These are phyloP conservation scores for Speoplatyrhinus poulsoni DNA, from an alignment of 2,113 vertebrate species.

Conservation along the genomic window DNA sequence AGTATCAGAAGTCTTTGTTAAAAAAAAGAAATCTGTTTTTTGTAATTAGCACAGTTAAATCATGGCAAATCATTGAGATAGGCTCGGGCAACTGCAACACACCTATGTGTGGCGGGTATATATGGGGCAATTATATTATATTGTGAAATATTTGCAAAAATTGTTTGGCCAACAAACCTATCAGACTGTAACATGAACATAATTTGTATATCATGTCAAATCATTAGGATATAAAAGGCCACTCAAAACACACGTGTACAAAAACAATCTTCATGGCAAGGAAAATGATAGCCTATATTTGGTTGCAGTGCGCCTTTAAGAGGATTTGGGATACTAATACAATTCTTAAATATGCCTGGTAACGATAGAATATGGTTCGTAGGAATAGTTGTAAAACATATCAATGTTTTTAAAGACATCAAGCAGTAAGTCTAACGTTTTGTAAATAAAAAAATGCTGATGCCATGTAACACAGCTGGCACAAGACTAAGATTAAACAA, in stretches of 20 bases:
- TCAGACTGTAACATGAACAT: too few relatives aligned
- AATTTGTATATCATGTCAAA: neutral
- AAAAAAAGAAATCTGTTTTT: too few relatives aligned
- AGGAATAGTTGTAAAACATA: neutral
- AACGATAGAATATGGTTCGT: constrained; percentile 7
- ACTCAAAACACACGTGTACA: neutral
- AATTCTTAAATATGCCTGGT: constrained; percentile 14
- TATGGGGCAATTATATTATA: too few relatives aligned
- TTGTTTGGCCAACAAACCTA: constrained; percentile 18
- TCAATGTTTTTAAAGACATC: neutral
- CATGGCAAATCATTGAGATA: too few relatives aligned
- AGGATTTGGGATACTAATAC: constrained; percentile 25
- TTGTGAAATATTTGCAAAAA: too few relatives aligned
- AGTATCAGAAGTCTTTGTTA: too few relatives aligned
- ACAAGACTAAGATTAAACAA: neutral
- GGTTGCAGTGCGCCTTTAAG: constrained; percentile 20
- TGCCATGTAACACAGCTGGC: neutral
- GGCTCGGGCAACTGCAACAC: too few relatives aligned
- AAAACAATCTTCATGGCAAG: constrained; percentile 10
- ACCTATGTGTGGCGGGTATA: too few relatives aligned
- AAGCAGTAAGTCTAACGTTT: constrained; percentile 1
- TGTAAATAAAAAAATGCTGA: constrained; percentile 11
- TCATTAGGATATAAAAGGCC: neutral
- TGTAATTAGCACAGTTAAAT: too few relatives aligned
- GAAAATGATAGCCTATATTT: constrained; percentile 13